Conservation (phyloP, 2,113 vertebrate genomes). For the Leiothrix lutea region DNA sequence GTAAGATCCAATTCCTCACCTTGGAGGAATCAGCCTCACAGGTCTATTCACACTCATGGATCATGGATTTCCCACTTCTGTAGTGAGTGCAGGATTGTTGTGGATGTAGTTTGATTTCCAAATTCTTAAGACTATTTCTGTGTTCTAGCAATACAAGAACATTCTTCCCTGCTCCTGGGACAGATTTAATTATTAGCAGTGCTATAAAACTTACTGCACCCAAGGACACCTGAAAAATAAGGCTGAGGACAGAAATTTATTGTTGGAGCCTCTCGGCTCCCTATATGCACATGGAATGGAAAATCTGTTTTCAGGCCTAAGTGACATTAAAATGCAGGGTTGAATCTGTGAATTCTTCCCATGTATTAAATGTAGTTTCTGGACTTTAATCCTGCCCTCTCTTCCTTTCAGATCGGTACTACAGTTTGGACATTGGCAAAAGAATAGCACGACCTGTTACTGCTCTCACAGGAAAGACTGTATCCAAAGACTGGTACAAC, state of each 20-base stretch:
- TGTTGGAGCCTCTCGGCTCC: not conserved
- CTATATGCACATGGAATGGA: not conserved
- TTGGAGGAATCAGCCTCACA: not conserved
- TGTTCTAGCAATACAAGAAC: not conserved
- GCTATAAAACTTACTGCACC: not conserved
- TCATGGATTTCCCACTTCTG: not conserved
- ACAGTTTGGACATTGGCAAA: conserved; percentile 79
- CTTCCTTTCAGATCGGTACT: conserved; percentile 82
- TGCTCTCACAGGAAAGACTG: conserved; percentile 73
- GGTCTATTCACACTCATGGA: not conserved
- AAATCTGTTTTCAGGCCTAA: not conserved
- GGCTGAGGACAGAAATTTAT: not conserved
- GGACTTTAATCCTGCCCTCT: not conserved
- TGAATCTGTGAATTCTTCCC: not conserved
- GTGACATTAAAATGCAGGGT: not conserved
- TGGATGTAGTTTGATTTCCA: not conserved
- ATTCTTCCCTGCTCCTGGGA: not conserved
- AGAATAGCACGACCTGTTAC: conserved; percentile 76
- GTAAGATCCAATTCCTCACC: not conserved
- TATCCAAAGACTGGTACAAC: conserved; percentile 84
- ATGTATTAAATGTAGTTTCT: not conserved
- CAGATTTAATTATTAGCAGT: not conserved
- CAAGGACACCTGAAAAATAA: not conserved
- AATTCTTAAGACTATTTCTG: not conserved
- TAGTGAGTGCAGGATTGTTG: not conserved